Base-by-base conservation (phyloP, 1,140 invertebrate species). In the Cecropterus lyciades region DNA sequence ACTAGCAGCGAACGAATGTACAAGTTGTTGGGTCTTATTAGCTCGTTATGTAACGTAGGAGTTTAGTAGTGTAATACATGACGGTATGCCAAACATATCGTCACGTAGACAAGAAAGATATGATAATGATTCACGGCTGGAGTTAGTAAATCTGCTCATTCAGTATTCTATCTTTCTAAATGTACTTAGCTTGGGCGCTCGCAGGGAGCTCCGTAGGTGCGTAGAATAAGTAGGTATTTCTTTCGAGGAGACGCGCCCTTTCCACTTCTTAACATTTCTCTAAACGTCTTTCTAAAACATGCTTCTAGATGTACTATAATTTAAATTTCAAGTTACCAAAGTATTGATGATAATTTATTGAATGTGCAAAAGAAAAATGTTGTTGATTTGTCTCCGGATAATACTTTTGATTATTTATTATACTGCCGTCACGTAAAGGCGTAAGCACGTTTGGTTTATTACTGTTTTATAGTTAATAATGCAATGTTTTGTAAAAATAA, bases 301-400 rank as follows among this genome's bases (percentile, higher is more conserved):
- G 57, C 63, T 72, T 65, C 46, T 84, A 84, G 73, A 57, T 79
- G 27, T 85, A 82, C 68, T 74, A 45, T 85, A 80, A 80, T 83
- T 71, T 83, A 81, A 74, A 82, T 33, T 67, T 77, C 73, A 79
- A 80, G 83, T 89, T 89, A 87, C 84, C 86, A 89, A 89, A 89
- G 86, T 87, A 81, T 84, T 84, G 74, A 73, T 75, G 53, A 52
- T 75, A 73, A 75, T 75, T 75, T 72, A 72, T 69, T 63, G 59
- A 52, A 14, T 51, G 33, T 52, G 33, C 24, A 48, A 20, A 49
- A 63, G 10, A 49, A 63, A n/a, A n/a, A n/a, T n/a, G n/a, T n/a
- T n/a, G 9, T 6, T 33, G 10, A 51, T 14, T 57, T 45, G 55
- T 48, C 30, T 60, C 51, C 13, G 27, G 27, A 16, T 52, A 60